phyloP scores from a whole-genome alignment of 92 coral and sea anemone genomes.

The Muricea muricata region DNA sequence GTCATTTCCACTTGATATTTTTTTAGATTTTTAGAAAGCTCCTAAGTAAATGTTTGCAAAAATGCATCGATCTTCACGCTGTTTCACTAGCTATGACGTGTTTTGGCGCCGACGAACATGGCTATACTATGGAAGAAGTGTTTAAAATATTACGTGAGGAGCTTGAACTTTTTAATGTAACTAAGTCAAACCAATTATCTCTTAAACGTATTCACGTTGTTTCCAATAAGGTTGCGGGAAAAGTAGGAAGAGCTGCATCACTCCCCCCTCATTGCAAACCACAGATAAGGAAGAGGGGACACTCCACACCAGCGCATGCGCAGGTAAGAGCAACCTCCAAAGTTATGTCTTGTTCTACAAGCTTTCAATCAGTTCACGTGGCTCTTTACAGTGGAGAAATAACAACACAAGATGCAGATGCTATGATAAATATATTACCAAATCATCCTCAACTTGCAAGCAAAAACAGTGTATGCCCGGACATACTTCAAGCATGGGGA shows the following conservation, averaged over 20 bases:
- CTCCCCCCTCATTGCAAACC: background rate
- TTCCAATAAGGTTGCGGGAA: background rate
- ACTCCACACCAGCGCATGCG: background rate
- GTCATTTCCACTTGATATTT: too few relatives aligned
- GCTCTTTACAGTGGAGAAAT: background rate
- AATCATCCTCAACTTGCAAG: background rate
- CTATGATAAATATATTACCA: slow-evolving; percentile 9
- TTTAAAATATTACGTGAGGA: background rate
- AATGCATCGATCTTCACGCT: background rate
- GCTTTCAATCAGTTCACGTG: background rate
- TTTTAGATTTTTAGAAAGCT: background rate
- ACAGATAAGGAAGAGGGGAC: background rate
- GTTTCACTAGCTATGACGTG: background rate
- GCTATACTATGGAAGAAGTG: background rate
- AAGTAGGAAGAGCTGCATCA: background rate
- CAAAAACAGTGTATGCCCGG: background rate
- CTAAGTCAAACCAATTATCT: background rate
- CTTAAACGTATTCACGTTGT: background rate
- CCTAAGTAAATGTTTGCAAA: background rate
- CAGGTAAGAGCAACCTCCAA: background rate
- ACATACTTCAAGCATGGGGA: background rate
- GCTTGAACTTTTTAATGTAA: background rate
- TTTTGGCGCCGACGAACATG: background rate
- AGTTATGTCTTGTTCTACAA: background rate
- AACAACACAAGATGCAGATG: slow-evolving; percentile 4